Conservation (phyloP, 2,888 invertebrate genomes). For the Campoplex nolae region DNA sequence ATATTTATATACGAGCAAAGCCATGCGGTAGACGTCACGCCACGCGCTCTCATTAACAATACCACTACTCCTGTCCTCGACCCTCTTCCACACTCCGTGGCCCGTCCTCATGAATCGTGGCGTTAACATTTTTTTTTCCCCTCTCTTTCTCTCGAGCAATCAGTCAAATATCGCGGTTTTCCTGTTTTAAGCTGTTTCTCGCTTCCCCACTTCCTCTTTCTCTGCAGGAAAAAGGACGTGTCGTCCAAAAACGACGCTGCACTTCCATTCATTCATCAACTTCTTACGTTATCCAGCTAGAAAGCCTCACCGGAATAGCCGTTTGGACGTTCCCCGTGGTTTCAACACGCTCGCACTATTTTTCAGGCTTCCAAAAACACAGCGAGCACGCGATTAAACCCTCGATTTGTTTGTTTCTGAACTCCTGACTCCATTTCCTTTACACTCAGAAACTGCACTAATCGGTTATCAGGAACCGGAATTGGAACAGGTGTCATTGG, state of each 20-base stretch:
- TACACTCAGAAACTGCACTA: conserved; percentile 73
- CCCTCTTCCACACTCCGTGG: conserved; percentile 57
- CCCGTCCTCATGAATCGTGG: conserved; percentile 44
- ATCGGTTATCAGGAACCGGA: conserved; percentile 72
- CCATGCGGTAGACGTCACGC: conserved; percentile 75
- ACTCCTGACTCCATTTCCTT: conserved; percentile 67
- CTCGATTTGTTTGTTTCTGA: conserved; percentile 72
- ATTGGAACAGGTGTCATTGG: neutral
- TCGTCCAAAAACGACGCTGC: conserved; percentile 30
- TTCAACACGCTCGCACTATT: conserved; percentile 77
- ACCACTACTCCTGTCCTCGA: conserved; percentile 66
- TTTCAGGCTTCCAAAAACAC: conserved; percentile 75
- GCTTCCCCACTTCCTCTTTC: conserved; percentile 41
- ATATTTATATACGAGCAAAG: conserved; percentile 32
- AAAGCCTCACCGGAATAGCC: neutral
- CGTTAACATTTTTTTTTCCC: conserved; percentile 39
- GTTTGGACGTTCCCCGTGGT: conserved; percentile 44
- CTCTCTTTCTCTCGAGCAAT: conserved; percentile 26
- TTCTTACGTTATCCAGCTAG: neutral
- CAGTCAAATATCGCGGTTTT: conserved; percentile 68
- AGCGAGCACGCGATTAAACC: conserved; percentile 70
- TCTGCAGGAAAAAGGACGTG: conserved; percentile 7
- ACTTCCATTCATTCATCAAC: conserved; percentile 76
- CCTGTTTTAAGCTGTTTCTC: conserved; percentile 53
- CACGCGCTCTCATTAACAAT: conserved; percentile 79